Evolutionary conservation across 2,113 vertebrate genomes (phyloP).

Genomic region (Saccopteryx bilineata): DNA sequence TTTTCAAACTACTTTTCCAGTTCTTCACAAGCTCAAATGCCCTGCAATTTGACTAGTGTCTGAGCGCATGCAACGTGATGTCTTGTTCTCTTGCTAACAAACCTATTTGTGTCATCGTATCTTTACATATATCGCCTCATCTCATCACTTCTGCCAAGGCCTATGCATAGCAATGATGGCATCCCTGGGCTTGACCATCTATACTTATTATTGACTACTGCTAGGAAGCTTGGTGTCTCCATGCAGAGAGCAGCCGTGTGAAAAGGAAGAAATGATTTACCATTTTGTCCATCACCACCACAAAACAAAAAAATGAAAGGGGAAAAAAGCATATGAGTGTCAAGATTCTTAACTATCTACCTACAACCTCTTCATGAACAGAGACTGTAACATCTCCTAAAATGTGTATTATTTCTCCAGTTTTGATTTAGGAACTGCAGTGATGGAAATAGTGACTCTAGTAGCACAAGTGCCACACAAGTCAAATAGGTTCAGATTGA

Average conservation of each 20-base stretch:
- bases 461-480: background rate
- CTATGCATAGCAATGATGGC: background rate
- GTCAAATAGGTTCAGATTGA: background rate
- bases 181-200: background rate
- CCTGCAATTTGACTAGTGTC: background rate
- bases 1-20: background rate
- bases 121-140: background rate
- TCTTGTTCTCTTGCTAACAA: background rate
- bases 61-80: background rate
- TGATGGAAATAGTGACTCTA: background rate
- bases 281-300: background rate
- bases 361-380: background rate
- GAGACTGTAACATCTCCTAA: background rate
- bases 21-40: background rate
- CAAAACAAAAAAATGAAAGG: background rate
- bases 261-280: background rate
- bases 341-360: background rate
- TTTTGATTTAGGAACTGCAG: background rate
- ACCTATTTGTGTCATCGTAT: background rate
- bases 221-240: background rate
- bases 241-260: background rate
- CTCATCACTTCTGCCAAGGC: background rate
- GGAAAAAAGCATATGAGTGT: background rate
- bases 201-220: background rate
- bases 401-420: background rate